Base-by-base conservation (phyloP, 2,888 invertebrate genomes). In the Lutraria lutraria region DNA sequence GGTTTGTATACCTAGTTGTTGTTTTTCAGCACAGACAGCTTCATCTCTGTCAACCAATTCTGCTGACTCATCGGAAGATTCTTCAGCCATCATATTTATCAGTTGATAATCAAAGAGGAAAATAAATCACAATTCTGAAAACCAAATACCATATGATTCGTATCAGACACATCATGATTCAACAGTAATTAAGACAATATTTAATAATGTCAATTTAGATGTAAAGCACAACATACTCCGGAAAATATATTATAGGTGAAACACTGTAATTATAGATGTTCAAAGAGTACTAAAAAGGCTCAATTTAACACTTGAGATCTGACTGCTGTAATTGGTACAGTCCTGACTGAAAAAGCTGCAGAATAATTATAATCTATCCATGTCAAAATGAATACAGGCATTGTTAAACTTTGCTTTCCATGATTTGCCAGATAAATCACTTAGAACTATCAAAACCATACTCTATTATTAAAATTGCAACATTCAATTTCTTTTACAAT, bases 31-130 rank as follows among this genome's bases (percentile, higher is more conserved):
- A 54, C 90, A 91, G 15, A 94, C 94, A 31, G 94, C 95, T 88
- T 95, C 95, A 76, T 95, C 95, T 89, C 94, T 94, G 72, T 94
- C 94, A 31, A 95, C 94, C 29, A 95, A 94, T 85, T 95, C 95
- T 72, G 95, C 94, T 52, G 95, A 94, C 83, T 95, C 95, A 93
- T 95, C 95, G 54, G 94, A 94, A 12, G 93, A 92, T 89, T 96
- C 96, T 91, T 95, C 95, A 95, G 96, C 96, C 96, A 96, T 96
- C 87, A 80, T 85, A 2, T 54, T 81, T 31, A 76, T 15, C 34
- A 19, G 12, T 31, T 34, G 34, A 76, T 34, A 16, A 76, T 34
- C 8, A 72, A 16, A 72, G 31, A 68, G 15, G 25, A 16, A 72
- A 25, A 12, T n/a, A 29, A 8, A 25, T 25, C n/a, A 29, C 16